Evolutionary conservation across 1,140 invertebrate species (phyloP), one percentile per base, ranked within the genome.

Genomic region (Drosophila subobscura): DNA sequence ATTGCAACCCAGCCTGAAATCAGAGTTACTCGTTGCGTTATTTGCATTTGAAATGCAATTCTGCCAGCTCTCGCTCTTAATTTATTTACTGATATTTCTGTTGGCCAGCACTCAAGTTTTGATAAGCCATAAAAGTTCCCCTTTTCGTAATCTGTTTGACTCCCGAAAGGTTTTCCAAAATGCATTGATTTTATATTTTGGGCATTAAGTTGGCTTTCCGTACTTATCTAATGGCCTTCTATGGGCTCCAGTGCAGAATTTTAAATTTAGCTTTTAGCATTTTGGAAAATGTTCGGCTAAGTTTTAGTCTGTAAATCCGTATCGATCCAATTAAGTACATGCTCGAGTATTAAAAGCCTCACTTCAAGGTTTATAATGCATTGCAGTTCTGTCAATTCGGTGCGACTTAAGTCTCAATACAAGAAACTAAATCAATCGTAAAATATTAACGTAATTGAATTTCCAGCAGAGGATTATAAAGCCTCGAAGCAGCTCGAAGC

Each of bases 41-140:
- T 74, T 74, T 75, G 61, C 49, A 54, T 63, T 20, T 68, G 14
- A 64, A 73, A 65, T 73, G 58, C 51, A 47, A 55, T 61, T 60
- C 29, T 14, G 12, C 46, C 14, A 25, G 27, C 33, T 56, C 10
- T 29, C 25, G 27, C 33, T 56, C 10, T 29, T 20, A 20, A 47
- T 61, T 61, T 27, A 25, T 41, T 42, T 3, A 12, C 40, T 70
- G 68, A 58, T 50, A 23, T 37, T n/a, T 20, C 14, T 8, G 8
- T 46, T 46, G 40, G 40, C 29, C 66, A n/a, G 37, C 44, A 70
- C 45, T 70, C 53, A 42, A 54, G n/a, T 63, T 63, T 45, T 4
- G 58, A 49, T 64, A 59, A 71, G 50, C 57, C 29, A 37, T 8
- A 56, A 72, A 73, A 71, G 49, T 67, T 67, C n/a, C 6, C 16